Percentiles rank a stretch among this genome's conserved stretches.
These are phyloP conservation scores for Crypturellus tataupa DNA, from an alignment of 2,797 vertebrate genomes.

Conservation along the genomic window DNA sequence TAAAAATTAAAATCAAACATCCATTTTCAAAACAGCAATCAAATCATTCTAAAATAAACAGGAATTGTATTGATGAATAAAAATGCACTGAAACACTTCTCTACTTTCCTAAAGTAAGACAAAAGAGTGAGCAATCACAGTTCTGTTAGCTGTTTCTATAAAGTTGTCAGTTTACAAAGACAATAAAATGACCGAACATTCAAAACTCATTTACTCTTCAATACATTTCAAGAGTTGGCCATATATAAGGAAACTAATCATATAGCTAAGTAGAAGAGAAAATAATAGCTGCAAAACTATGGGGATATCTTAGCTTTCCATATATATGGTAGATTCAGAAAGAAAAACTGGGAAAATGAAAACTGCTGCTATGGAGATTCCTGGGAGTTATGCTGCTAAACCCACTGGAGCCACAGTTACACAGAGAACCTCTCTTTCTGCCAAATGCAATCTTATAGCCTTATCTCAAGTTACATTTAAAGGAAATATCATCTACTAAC, in stretches of 20 bases:
- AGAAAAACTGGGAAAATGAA: not conserved
- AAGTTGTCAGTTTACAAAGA: not conserved
- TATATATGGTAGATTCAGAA: not conserved
- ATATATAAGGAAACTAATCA: not conserved
- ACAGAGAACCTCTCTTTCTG: not conserved
- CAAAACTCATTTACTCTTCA: constrained; percentile 12
- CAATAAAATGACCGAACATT: constrained; percentile 7
- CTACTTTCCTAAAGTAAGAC: not conserved
- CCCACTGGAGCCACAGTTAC: not conserved
- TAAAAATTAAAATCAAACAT: not conserved
- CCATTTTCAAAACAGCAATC: not conserved
- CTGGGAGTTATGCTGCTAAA: not conserved
- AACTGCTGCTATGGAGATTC: not conserved
- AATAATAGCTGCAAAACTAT: not conserved
- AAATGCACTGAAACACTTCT: not conserved
- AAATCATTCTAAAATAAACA: not conserved
- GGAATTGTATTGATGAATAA: not conserved
- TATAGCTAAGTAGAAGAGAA: not conserved
- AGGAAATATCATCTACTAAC: not conserved
- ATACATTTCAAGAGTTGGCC: not conserved
- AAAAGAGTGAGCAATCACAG: not conserved
- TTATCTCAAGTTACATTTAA: constrained; percentile 36
- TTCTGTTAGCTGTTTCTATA: not conserved
- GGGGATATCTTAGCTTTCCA: not conserved
- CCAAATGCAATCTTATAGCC: not conserved